Percentiles rank a stretch among this genome's conserved stretches.
phyloP scores from a whole-genome alignment of 2,888 invertebrate species.

The Dioctria rufipes region DNA sequence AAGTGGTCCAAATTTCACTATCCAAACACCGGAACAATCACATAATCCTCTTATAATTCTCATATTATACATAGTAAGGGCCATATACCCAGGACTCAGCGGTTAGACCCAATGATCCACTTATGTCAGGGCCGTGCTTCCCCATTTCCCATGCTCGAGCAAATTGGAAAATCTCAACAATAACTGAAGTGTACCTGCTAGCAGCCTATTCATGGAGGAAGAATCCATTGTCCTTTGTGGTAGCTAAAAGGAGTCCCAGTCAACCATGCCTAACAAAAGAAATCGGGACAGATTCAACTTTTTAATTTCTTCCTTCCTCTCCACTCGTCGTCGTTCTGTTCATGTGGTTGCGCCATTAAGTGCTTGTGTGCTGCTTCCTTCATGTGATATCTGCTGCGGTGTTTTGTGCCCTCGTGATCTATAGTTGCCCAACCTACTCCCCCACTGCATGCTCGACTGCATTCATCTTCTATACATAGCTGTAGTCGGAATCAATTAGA shows the following conservation, averaged over 20 bases:
- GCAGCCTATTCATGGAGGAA: neutral
- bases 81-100: neutral
- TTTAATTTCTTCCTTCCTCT: conserved; percentile 24
- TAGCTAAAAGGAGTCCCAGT: neutral
- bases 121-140: neutral
- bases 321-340: neutral
- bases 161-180: conserved; percentile 7
- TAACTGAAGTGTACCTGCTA: conserved; percentile 18
- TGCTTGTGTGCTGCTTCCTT: conserved; percentile 11
- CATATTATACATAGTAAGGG: neutral
- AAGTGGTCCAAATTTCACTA: neutral
- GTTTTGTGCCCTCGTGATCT: neutral
- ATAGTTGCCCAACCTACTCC: neutral
- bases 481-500: conserved; percentile 8
- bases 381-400: conserved; percentile 3
- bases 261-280: conserved; percentile 19
- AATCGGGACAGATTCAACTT: conserved; percentile 19
- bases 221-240: conserved; percentile 13
- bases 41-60: neutral
- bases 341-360: conserved; percentile 21
- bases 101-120: neutral
- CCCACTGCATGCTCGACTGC: neutral
- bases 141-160: neutral
- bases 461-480: neutral
- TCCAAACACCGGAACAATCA: neutral